These are phyloP conservation scores for Limenitis camilla DNA, from an alignment of 2,888 invertebrate species.

Conservation along the genomic window DNA sequence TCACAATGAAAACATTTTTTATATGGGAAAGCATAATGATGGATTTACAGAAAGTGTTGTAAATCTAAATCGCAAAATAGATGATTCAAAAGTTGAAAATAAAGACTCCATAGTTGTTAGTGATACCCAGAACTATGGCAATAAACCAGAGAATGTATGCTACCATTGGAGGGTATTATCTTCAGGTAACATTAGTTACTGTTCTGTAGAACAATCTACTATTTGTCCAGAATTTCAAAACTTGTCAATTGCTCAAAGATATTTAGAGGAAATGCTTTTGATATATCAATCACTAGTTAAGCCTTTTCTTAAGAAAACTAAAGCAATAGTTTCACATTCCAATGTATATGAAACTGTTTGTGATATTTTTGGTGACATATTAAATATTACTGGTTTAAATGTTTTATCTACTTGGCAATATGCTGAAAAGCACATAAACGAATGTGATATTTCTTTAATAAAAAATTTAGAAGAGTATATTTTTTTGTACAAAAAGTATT, in stretches of 20 bases:
- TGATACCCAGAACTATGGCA: conserved; percentile 42
- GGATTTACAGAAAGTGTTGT: conserved; percentile 61
- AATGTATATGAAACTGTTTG: conserved; percentile 78
- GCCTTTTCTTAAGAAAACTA: conserved; percentile 78
- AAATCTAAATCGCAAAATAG: conserved; percentile 50
- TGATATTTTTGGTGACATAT: conserved; percentile 79
- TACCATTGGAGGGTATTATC: conserved; percentile 68
- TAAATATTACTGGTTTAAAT: conserved; percentile 80
- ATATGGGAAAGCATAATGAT: conserved; percentile 77
- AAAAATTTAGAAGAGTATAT: conserved; percentile 82
- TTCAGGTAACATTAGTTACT: conserved; percentile 64
- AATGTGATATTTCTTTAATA: conserved; percentile 80
- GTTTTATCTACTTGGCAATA: conserved; percentile 81
- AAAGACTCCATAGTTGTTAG: conserved; percentile 38
- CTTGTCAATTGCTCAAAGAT: conserved; percentile 79
- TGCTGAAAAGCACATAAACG: conserved; percentile 77
- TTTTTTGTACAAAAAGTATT: conserved; percentile 81
- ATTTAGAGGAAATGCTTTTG: conserved; percentile 79
- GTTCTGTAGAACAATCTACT: conserved; percentile 53
- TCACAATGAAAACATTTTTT: conserved; percentile 79
- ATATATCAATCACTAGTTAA: conserved; percentile 78
- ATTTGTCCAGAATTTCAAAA: conserved; percentile 66
- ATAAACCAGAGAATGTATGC: conserved; percentile 61
- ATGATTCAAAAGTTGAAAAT: conserved; percentile 36
- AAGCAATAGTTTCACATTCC: conserved; percentile 68